Evolutionary conservation across 2,888 invertebrate species (phyloP), one percentile per base, ranked within the genome.

Genomic region (Zygogramma bicolorata): DNA sequence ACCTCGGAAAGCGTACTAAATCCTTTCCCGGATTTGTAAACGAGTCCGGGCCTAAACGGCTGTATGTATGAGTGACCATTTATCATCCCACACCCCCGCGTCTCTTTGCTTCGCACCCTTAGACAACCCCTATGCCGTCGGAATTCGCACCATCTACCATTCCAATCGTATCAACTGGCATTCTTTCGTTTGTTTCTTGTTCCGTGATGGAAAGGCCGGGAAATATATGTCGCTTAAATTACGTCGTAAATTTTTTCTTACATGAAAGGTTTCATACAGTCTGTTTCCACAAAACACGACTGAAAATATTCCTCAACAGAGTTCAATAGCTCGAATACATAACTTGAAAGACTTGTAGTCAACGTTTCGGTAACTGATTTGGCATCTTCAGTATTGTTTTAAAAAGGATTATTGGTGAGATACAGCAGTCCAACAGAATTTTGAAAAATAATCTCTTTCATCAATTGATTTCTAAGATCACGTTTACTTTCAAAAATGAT

Each of bases 31-130:
- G 87, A 86, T 86, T 87, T 86, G 85, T 86, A 85, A 86, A 85
- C 86, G 85, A 86, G 85, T 84, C 82, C 83, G 82, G 83, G 82
- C 82, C 84, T 85, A 85, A 86, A 84, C 85, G 85, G 81, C 82
- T 85, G 82, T 86, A 86, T 85, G 85, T 85, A 84, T 85, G 85
- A 86, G 85, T 86, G 86, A 86, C 87, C 87, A 87, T 87, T 86
- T 86, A 86, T 87, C 87, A 87, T 86, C 85, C 85, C 78, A 63
- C 84, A 81, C 82, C 83, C 83, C 80, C 82, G 81, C 81, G 80
- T 77, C 80, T 63, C 78, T 77, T 75, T 77, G 75, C 79, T 78
- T 73, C 78, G 77, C 77, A 79, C 77, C 77, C 78, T 77, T 76
- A 73, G 71, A 73, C 79, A 73, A 76, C 78, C 74, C 79, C 77